These are phyloP conservation scores for Vulpes ferrilata DNA, from an alignment of 2,113 vertebrate species.

Conservation along the genomic window DNA sequence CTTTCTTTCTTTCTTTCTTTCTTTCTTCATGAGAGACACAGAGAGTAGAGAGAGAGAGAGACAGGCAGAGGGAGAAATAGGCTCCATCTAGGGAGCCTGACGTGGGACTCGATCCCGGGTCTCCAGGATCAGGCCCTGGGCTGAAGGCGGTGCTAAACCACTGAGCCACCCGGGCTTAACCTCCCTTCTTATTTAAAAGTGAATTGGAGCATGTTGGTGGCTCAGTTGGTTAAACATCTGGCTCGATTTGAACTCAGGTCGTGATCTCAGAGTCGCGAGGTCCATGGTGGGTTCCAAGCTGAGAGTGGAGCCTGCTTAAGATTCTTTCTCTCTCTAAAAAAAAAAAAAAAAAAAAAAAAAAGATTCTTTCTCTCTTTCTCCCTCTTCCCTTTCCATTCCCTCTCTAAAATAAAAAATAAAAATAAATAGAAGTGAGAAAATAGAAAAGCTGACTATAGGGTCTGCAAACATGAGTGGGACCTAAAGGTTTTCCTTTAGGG, in stretches of 20 bases:
- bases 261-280: background rate
- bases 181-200: background rate
- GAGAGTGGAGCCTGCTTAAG: background rate
- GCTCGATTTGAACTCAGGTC: background rate
- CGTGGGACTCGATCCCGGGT: too few species aligned
- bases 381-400: background rate
- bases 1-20: background rate
- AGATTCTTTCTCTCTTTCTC: background rate
- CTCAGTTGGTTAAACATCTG: background rate
- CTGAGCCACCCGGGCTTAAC: too few species aligned
- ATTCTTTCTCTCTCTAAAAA: background rate
- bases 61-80: too few species aligned
- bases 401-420: background rate
- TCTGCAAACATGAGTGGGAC: background rate
- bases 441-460: background rate
- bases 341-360: background rate
- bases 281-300: background rate
- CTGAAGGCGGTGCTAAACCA: too few species aligned
- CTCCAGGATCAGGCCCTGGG: too few species aligned
- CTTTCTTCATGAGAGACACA: background rate
- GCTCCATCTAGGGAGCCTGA: too few species aligned
- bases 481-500: background rate
- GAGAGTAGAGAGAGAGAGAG: too few species aligned
- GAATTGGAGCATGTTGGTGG: background rate
- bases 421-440: background rate